Evolutionary conservation across 2,888 invertebrate species (phyloP).

Genomic region (Tenthredo livida): DNA sequence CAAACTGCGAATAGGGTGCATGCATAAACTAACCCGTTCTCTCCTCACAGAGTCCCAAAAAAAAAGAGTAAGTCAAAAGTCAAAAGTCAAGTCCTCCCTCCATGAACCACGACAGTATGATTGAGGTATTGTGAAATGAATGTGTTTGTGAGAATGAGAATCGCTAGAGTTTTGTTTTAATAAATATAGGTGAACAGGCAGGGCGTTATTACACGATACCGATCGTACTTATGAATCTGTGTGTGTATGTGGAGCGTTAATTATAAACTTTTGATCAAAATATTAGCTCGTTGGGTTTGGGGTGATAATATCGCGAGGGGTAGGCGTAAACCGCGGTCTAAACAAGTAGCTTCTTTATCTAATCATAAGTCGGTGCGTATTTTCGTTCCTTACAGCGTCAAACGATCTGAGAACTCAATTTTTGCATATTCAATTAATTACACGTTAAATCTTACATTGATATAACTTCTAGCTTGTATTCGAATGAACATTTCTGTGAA

Average conservation of each 20-base stretch:
- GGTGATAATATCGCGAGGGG: background rate
- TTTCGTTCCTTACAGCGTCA: constrained; percentile 5
- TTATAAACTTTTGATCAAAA: background rate
- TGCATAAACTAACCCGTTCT: constrained; percentile 1
- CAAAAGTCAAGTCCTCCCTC: background rate
- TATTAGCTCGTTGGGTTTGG: background rate
- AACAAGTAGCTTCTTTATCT: background rate
- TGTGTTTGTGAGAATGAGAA: constrained; percentile 17
- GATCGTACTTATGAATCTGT: background rate
- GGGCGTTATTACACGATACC: background rate
- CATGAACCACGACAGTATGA: background rate
- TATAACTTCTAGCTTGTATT: background rate
- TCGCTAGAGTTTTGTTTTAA: background rate
- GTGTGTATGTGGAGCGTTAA: background rate
- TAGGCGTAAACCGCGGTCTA: background rate
- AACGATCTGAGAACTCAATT: background rate
- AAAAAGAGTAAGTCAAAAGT: constrained; percentile 2
- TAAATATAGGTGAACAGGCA: constrained; percentile 12
- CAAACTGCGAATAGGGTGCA: constrained; percentile 12
- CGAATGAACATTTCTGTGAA: no score
- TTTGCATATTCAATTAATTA: background rate
- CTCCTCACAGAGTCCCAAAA: background rate
- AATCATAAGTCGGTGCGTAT: background rate
- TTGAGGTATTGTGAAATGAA: background rate
- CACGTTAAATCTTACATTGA: background rate